phyloP scores from a whole-genome alignment of 2,113 vertebrate genomes.

The Girardinichthys multiradiatus region DNA sequence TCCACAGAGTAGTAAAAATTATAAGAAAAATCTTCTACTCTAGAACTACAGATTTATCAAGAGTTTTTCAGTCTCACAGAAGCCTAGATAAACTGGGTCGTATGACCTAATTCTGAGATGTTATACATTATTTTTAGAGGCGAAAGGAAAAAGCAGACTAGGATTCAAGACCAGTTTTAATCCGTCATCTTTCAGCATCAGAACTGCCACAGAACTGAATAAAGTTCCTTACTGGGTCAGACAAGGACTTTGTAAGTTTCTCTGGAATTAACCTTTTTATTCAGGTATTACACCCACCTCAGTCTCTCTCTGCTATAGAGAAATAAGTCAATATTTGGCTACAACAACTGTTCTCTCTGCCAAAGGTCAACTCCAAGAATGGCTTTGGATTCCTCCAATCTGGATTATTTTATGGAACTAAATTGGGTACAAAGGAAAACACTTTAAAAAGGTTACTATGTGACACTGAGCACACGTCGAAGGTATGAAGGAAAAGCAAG shows the following conservation, averaged over 20 bases:
- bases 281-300: not conserved
- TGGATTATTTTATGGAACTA: too few species aligned
- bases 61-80: not conserved
- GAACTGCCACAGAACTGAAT: not conserved
- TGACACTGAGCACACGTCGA: too few species aligned
- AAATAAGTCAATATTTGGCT: not conserved
- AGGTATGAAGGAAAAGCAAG: too few species aligned
- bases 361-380: not conserved
- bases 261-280: not conserved
- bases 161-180: not conserved
- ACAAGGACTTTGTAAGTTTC: not conserved
- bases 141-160: too few species aligned
- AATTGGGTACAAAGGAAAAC: too few species aligned
- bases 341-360: not conserved
- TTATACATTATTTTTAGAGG: too few species aligned
- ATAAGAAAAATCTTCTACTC: not conserved
- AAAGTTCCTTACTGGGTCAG: not conserved
- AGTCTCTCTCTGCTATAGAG: not conserved
- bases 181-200: not conserved
- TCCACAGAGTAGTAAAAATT: not conserved
- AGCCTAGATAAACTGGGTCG: too few species aligned
- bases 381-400: too few species aligned
- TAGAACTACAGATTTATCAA: not conserved
- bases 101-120: too few species aligned
- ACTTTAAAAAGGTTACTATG: too few species aligned